Evolutionary conservation across 2,888 invertebrate species (phyloP), one percentile per base, ranked within the genome.

Genomic region (Netelia inedita): DNA sequence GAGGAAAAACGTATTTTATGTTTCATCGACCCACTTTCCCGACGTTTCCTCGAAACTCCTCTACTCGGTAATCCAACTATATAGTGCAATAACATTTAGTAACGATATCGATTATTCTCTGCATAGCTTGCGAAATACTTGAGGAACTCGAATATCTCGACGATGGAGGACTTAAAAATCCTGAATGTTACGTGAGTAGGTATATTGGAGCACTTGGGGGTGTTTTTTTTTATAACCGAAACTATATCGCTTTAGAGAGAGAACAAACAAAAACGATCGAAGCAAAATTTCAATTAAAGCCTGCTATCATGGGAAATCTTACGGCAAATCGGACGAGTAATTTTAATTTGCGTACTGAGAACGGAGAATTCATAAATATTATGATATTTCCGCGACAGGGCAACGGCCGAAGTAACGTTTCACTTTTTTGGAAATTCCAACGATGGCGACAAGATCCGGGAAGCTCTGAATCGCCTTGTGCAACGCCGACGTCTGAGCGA

Each of bases 171-270:
- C 88, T 94, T 96, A 89, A 95, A 96, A 94, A 94, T 97, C 88
- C 94, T 96, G 89, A 96, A 96, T 91, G 95, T 96, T 90, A 96
- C 96, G 96, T 96, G 94, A 95, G 95, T 94, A 91, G 84, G 85
- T 87, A 87, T 79, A 87, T 86, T 75, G 68, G 71, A 85, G 79
- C 81, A 82, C 46, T 80, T 35, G 82, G 79, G 65, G 80, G 53
- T 71, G 82, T 79, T 80, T 76, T 80, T 71, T 61, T 68, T 55
- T n/a, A 43, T 63, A 66, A 65, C 19, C 3, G 65, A 2, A 2
- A 69, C 50, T 71, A 10, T 10, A 21, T 10, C 41, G n/a, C 9
- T 28, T 9, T 28, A 28, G 43, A 21, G 57, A 43, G 46, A 71
- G 81, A 69, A 92, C 90, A 76, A 57, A 61, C 11, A 11, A 61